phyloP scores from a whole-genome alignment of 2,113 vertebrate species.

The Polyodon spathula region DNA sequence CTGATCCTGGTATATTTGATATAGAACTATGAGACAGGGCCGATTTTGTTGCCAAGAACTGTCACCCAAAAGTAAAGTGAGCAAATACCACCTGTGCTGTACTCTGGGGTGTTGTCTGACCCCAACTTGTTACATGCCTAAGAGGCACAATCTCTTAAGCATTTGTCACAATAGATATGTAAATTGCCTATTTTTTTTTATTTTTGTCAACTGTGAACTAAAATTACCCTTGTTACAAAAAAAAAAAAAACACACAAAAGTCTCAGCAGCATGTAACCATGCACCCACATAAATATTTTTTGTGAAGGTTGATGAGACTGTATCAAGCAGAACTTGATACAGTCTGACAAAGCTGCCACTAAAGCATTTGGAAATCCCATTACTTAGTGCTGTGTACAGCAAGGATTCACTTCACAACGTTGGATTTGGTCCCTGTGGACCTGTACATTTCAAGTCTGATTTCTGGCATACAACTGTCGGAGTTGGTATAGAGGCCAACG shows the following conservation, averaged over 20 bases:
- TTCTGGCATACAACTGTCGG: constrained; percentile 12
- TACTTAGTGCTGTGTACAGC: constrained; percentile 11
- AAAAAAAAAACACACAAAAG: too few species aligned
- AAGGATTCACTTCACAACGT: constrained; percentile 19
- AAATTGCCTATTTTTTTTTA: too few species aligned
- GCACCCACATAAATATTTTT: background rate
- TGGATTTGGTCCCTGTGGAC: constrained; percentile 18
- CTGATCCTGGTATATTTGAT: background rate
- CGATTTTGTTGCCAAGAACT: background rate
- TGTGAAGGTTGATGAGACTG: background rate
- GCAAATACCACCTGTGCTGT: background rate
- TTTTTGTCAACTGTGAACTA: too few species aligned
- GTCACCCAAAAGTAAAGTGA: background rate
- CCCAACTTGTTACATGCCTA: background rate
- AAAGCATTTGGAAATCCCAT: constrained; percentile 24
- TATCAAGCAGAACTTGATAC: background rate
- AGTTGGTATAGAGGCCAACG: constrained; percentile 17
- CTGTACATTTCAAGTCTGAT: constrained; percentile 24
- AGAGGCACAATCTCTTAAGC: background rate
- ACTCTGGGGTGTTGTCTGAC: background rate
- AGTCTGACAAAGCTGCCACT: constrained; percentile 17
- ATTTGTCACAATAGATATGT: background rate
- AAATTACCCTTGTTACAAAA: too few species aligned
- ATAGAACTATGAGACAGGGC: background rate
- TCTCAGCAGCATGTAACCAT: background rate